Evolutionary conservation across 2,113 vertebrate species (phyloP).

Genomic region (Ornithorhynchus anatinus): DNA sequence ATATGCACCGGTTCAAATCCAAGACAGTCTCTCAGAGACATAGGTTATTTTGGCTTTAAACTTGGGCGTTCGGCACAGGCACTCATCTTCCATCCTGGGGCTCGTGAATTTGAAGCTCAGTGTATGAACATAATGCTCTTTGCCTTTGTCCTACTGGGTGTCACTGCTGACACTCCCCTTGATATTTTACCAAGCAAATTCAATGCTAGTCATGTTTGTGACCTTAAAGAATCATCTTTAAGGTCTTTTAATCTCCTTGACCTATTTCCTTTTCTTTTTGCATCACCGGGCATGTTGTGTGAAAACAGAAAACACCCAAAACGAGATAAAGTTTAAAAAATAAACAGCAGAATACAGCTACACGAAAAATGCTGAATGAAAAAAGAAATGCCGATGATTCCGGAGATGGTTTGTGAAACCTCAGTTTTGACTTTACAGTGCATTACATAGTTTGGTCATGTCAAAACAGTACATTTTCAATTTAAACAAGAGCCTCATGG

Average conservation of each 20-base stretch:
- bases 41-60: rapidly evolving
- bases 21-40: neutral
- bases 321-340: no score
- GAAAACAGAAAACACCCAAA: no score
- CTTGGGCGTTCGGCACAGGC: neutral
- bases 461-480: slow-evolving; percentile 37
- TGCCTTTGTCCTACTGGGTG: neutral
- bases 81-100: neutral
- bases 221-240: no score
- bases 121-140: no score
- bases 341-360: no score
- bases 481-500: slow-evolving; percentile 27
- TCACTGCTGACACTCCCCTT: neutral
- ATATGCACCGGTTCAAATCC: rapidly evolving
- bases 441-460: slow-evolving; percentile 40
- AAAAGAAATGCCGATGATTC: neutral
- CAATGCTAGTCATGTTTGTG: neutral
- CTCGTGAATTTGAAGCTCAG: no score
- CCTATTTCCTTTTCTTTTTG: no score
- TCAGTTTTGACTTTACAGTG: neutral
- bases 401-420: neutral
- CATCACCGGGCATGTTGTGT: no score
- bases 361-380: neutral
- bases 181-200: neutral
- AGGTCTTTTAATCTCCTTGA: no score